Conservation (phyloP, 2,797 vertebrate species). For the Kryptolebias ocellatus region DNA sequence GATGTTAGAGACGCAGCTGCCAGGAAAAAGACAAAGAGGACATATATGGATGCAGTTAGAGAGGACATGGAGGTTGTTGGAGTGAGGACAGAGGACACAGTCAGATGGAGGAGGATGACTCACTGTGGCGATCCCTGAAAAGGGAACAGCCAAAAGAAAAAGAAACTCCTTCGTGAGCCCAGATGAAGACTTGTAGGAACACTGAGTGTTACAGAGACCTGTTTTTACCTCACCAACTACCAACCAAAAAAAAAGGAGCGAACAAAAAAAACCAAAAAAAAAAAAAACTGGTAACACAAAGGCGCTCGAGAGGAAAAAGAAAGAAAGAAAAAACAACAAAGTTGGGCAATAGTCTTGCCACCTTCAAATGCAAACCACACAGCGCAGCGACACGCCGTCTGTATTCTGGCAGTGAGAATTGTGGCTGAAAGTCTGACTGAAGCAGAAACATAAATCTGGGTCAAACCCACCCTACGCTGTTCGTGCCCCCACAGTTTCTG, state of each 20-base stretch:
- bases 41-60: too few species aligned
- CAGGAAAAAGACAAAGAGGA: too few species aligned
- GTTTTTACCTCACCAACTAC: background rate
- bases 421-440: conserved; percentile 46
- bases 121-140: too few species aligned
- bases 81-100: too few species aligned
- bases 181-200: background rate
- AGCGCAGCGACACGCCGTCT: conserved; percentile 22
- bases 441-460: conserved; percentile 53
- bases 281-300: background rate
- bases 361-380: conserved; percentile 48
- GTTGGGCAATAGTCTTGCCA: conserved; percentile 9
- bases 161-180: too few species aligned
- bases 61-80: too few species aligned
- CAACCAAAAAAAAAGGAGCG: background rate
- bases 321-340: conserved; percentile 9
- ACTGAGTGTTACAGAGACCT: background rate
- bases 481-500: conserved; percentile 28
- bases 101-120: too few species aligned
- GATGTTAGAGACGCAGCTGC: too few species aligned
- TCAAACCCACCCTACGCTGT: conserved; percentile 49
- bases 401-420: conserved; percentile 8
- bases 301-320: background rate
- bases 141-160: too few species aligned
- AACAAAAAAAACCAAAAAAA: background rate